Percentiles rank a stretch among this genome's conserved stretches.
Conservation (phyloP, 2,113 vertebrate species). For the Anhinga anhinga region DNA sequence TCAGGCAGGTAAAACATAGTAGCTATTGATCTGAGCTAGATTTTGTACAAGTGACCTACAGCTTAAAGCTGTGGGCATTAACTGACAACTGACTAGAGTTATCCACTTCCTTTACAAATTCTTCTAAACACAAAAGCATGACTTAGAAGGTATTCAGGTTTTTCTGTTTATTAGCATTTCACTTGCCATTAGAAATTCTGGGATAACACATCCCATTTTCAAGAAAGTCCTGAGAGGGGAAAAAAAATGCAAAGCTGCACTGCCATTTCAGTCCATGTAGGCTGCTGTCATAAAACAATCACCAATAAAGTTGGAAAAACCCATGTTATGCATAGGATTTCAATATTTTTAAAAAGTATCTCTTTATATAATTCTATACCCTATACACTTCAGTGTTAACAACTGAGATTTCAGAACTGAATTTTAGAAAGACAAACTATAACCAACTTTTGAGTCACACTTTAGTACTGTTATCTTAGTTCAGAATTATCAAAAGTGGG, state of each 20-base stretch:
- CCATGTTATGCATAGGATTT: background rate
- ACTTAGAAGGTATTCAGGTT: conserved; percentile 47
- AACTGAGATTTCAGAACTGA: background rate
- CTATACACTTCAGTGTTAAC: background rate
- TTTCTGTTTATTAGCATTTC: conserved; percentile 61
- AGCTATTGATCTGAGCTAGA: background rate
- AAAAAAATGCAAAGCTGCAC: conserved; percentile 35
- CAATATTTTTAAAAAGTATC: background rate
- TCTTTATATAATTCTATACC: background rate
- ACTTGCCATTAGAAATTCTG: conserved; percentile 42
- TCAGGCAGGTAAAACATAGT: background rate
- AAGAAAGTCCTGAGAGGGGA: conserved; percentile 29
- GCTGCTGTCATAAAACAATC: conserved; percentile 42
- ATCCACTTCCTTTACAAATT: background rate
- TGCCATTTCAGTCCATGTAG: conserved; percentile 48
- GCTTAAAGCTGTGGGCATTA: background rate
- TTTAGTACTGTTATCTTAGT: background rate
- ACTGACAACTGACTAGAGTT: background rate
- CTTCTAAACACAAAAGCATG: conserved; percentile 4
- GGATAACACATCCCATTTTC: conserved; percentile 51
- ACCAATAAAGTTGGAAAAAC: conserved; percentile 39
- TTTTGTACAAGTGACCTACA: background rate
- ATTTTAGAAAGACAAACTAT: background rate
- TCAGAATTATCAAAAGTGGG: background rate
- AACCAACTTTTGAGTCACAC: background rate